Evolutionary conservation across 1,140 invertebrate species (phyloP).

Genomic region (Diabrotica undecimpunctata): DNA sequence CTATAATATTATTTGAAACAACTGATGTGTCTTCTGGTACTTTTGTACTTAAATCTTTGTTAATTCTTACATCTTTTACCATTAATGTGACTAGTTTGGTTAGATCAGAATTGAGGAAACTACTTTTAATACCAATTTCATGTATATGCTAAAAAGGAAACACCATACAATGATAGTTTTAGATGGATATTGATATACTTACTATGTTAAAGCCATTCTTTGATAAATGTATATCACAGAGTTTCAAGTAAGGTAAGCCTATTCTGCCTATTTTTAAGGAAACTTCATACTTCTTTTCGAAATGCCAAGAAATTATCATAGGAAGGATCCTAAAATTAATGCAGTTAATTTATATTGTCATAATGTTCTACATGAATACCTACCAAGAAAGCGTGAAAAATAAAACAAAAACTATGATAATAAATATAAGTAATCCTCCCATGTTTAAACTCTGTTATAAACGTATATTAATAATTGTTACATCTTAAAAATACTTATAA

Average conservation of each 20-base stretch:
- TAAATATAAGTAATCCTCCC: constrained; percentile 15
- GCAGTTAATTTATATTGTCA: neutral
- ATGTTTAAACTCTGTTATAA: constrained; percentile 2
- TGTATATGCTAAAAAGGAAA: constrained; percentile 54
- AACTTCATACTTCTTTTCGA: constrained; percentile 61
- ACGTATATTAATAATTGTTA: neutral
- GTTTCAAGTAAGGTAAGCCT: constrained; percentile 59
- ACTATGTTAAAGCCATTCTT: constrained; percentile 27
- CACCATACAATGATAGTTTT: neutral
- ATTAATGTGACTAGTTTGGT: constrained; percentile 83
- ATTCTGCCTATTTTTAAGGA: constrained; percentile 65
- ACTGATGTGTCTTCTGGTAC: neutral
- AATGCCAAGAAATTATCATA: constrained; percentile 61
- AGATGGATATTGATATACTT: constrained; percentile 6
- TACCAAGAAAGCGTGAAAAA: constrained; percentile 25
- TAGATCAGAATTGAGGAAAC: constrained; percentile 84
- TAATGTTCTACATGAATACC: constrained; percentile 4
- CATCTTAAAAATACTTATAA: neutral
- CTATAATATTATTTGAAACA: constrained; percentile 50
- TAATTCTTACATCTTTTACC: constrained; percentile 78
- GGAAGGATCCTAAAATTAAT: constrained; percentile 59
- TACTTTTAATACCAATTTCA: constrained; percentile 80
- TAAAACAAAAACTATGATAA: constrained; percentile 13
- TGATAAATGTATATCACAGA: constrained; percentile 25
- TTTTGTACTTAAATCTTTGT: constrained; percentile 63